Conservation (phyloP, 2,797 vertebrate genomes). For the Falco peregrinus region DNA sequence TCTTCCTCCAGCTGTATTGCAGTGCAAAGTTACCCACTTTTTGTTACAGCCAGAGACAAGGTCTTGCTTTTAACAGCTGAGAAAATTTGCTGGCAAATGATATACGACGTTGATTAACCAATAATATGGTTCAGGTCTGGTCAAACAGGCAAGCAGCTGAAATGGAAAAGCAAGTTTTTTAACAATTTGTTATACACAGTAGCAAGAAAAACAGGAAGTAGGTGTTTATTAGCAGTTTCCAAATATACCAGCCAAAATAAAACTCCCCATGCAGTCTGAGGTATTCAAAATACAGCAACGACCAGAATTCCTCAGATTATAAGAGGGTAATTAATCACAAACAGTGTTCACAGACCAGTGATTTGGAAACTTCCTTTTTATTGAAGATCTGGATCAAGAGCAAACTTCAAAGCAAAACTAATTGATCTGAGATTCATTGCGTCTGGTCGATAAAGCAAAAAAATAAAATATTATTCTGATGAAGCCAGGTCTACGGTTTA, state of each 20-base stretch:
- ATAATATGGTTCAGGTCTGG: slow-evolving; percentile 52
- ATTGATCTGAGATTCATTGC: slow-evolving; percentile 76
- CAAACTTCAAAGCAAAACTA: slow-evolving; percentile 78
- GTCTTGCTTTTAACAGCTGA: slow-evolving; percentile 62
- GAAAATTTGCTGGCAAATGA: slow-evolving; percentile 67
- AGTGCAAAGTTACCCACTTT: not conserved
- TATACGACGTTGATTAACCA: slow-evolving; percentile 19
- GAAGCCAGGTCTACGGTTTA: slow-evolving; percentile 17
- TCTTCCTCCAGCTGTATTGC: not conserved
- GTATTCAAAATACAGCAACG: slow-evolving; percentile 78
- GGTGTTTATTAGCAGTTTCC: slow-evolving; percentile 82
- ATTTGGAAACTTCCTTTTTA: slow-evolving; percentile 79
- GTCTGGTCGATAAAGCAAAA: slow-evolving; percentile 68
- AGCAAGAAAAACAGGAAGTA: slow-evolving; percentile 84
- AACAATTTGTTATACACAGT: slow-evolving; percentile 76
- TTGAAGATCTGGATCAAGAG: slow-evolving; percentile 77
- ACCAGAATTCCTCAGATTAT: slow-evolving; percentile 82
- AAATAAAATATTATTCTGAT: slow-evolving; percentile 46
- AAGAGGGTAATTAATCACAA: slow-evolving; percentile 84
- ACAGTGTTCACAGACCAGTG: slow-evolving; percentile 78
- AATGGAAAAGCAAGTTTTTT: slow-evolving; percentile 70
- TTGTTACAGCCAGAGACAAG: slow-evolving; percentile 36
- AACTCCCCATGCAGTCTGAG: slow-evolving; percentile 78
- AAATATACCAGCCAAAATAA: slow-evolving; percentile 83
- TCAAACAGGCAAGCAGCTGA: slow-evolving; percentile 49